phyloP scores from a whole-genome alignment of 2,888 invertebrate species.

The Lottia gigantea region DNA sequence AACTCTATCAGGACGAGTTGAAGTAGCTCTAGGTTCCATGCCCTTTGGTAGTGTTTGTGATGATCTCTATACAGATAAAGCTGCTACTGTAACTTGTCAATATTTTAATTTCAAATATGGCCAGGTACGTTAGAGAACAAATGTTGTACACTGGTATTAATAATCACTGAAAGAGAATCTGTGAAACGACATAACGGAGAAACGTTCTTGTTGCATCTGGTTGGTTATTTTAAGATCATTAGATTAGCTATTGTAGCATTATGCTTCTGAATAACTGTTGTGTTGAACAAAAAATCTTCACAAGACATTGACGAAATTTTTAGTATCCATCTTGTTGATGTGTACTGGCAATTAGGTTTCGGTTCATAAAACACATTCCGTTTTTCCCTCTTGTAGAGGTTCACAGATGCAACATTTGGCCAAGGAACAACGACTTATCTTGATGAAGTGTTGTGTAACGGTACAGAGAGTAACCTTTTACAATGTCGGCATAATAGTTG shows the following conservation, averaged over 20 bases:
- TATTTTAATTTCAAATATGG: conserved; percentile 46
- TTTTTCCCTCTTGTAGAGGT: background rate
- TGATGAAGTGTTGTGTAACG: conserved; percentile 47
- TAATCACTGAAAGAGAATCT: too few species aligned
- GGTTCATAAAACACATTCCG: background rate
- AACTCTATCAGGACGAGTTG: conserved; percentile 20
- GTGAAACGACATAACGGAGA: too few species aligned
- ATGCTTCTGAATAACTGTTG: too few species aligned
- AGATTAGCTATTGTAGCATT: too few species aligned
- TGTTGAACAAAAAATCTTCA: too few species aligned
- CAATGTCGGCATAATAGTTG: conserved; percentile 46
- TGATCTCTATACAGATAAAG: conserved; percentile 43
- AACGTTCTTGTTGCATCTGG: too few species aligned
- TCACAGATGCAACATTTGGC: background rate
- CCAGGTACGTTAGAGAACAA: too few species aligned
- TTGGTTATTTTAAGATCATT: too few species aligned
- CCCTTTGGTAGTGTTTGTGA: conserved; percentile 51
- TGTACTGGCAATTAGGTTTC: too few species aligned
- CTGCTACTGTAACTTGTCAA: conserved; percentile 48
- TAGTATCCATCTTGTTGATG: too few species aligned
- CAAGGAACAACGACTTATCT: conserved; percentile 27
- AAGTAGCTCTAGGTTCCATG: conserved; percentile 27
- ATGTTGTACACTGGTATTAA: too few species aligned
- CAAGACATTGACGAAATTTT: too few species aligned
- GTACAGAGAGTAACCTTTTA: conserved; percentile 38